Conservation (phyloP, 2,888 invertebrate genomes). For the Lacanobia wlatinum region DNA sequence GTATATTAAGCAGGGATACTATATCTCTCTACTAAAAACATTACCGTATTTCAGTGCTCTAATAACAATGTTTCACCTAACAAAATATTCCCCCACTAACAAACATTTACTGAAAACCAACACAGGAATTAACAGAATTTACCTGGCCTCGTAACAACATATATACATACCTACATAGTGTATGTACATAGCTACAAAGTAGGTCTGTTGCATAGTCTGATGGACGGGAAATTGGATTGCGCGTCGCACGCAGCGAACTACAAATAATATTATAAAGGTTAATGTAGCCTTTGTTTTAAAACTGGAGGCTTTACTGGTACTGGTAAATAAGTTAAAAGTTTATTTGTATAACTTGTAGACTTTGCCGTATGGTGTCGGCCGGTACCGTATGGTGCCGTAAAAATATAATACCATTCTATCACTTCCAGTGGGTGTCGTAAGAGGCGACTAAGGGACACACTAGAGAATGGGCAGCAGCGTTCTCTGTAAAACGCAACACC, state of each 20-base stretch:
- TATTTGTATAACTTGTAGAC: too few relatives aligned
- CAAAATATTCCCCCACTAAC: background rate
- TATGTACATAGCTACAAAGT: background rate
- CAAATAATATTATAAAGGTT: constrained; percentile 33
- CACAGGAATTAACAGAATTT: constrained; percentile 31
- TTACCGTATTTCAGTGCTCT: background rate
- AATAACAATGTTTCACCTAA: background rate
- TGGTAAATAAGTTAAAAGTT: too few relatives aligned
- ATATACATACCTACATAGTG: background rate
- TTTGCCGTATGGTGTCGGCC: too few relatives aligned
- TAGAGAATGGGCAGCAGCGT: too few relatives aligned
- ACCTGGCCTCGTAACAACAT: constrained; percentile 16
- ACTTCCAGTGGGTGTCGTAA: too few relatives aligned
- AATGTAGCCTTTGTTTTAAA: constrained; percentile 26
- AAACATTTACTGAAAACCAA: background rate
- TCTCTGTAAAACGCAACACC: too few relatives aligned
- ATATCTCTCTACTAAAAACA: too few relatives aligned
- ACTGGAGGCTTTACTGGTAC: background rate
- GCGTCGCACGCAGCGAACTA: constrained; percentile 34
- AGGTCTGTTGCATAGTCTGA: constrained; percentile 26
- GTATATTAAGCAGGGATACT: too few relatives aligned
- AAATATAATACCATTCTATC: too few relatives aligned
- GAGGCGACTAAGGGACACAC: too few relatives aligned
- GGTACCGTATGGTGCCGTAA: too few relatives aligned
- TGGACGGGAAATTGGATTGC: constrained; percentile 58